Conservation (phyloP, 1,140 invertebrate species). For the Agrypnia vestita region DNA sequence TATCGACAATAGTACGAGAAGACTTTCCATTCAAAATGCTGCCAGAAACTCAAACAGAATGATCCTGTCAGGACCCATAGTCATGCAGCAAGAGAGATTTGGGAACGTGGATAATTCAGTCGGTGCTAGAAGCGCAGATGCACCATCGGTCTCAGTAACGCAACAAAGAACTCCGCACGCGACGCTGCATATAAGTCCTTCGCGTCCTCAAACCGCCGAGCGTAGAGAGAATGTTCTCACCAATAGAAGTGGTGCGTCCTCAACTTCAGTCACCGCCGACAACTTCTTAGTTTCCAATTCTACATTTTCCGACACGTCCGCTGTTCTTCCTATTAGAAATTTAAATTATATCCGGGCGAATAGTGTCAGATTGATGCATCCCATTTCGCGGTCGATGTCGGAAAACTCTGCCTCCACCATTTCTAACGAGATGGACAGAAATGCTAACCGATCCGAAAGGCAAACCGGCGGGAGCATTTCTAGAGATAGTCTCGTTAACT, state of each 20-base stretch:
- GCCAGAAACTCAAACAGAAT: constrained; percentile 38
- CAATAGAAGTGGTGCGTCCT: background rate
- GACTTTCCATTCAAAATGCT: constrained; percentile 18
- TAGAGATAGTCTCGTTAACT: constrained; percentile 4
- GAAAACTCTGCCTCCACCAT: constrained; percentile 4
- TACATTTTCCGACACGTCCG: constrained; percentile 39
- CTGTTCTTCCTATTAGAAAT: constrained; percentile 48
- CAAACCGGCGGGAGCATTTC: constrained; percentile 4
- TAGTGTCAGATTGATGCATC: constrained; percentile 45
- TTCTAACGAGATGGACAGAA: constrained; percentile 6
- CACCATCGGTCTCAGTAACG: background rate
- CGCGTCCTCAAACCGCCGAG: constrained; percentile 5
- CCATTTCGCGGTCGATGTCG: constrained; percentile 37
- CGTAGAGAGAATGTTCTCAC: constrained; percentile 23
- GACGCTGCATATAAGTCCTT: constrained; percentile 38
- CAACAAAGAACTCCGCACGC: constrained; percentile 18
- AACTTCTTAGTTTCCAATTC: constrained; percentile 42
- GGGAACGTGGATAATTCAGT: constrained; percentile 20
- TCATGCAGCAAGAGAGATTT: constrained; percentile 38
- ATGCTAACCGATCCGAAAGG: background rate
- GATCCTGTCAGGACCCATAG: constrained; percentile 16
- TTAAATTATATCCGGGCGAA: constrained; percentile 52
- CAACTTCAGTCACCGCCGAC: background rate
- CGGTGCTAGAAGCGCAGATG: constrained; percentile 6
- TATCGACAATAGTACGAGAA: constrained; percentile 9